Evolutionary conservation across 1,140 invertebrate species (phyloP).

Genomic region (Diplogasteroides magnus): DNA sequence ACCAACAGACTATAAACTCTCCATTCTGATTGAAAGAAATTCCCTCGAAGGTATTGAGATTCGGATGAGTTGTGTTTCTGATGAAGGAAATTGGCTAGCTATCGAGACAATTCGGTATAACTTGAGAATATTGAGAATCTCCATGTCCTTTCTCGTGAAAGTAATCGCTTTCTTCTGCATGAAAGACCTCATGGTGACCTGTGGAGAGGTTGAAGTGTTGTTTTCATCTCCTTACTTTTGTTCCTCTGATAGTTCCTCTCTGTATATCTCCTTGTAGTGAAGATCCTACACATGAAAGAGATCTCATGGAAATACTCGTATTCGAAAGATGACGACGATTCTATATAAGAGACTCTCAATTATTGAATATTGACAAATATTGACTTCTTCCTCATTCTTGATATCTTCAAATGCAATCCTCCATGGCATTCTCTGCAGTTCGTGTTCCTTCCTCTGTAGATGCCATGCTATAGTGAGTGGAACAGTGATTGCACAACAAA

Average conservation of each 20-base stretch:
- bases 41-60: constrained; percentile 24
- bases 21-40: constrained; percentile 25
- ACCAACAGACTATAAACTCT: constrained; percentile 18
- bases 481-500: background rate
- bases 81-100: background rate
- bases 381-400: constrained; percentile 1
- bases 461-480: constrained; percentile 21
- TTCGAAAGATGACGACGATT: constrained; percentile 1
- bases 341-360: background rate
- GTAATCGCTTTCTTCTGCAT: constrained; percentile 20
- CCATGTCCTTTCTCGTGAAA: constrained; percentile 23
- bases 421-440: constrained; percentile 10
- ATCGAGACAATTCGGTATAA: too few species aligned
- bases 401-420: constrained; percentile 4
- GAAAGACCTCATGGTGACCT: background rate
- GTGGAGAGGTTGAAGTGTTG: background rate
- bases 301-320: background rate
- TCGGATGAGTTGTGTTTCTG: constrained; percentile 15
- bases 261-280: background rate
- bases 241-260: background rate
- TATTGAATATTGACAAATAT: background rate
- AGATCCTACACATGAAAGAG: background rate
- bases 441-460: constrained; percentile 20
- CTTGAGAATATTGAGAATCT: constrained; percentile 21
- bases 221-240: background rate